These are phyloP conservation scores for Xiphophorus couchianus DNA, from an alignment of 2,113 vertebrate species.

Conservation along the genomic window DNA sequence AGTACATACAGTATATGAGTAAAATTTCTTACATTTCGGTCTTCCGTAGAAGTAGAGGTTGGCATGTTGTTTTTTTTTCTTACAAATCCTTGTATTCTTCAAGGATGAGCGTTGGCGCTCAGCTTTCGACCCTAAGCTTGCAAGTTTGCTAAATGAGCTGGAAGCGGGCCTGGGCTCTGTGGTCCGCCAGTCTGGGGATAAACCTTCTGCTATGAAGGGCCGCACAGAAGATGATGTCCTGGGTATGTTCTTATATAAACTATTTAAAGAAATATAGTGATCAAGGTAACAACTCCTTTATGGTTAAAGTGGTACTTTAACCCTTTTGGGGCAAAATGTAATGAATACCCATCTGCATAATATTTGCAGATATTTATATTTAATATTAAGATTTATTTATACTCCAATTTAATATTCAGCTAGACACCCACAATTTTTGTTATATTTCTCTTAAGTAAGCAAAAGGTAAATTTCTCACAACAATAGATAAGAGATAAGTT, in stretches of 20 bases:
- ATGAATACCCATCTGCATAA: neutral
- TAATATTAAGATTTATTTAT: no score
- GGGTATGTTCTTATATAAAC: slow-evolving; percentile 73
- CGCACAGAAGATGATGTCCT: slow-evolving; percentile 83
- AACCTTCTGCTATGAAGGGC: slow-evolving; percentile 72
- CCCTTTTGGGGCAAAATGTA: neutral
- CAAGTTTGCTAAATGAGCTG: slow-evolving; percentile 90
- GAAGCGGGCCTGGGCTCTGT: slow-evolving; percentile 89
- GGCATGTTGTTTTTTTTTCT: neutral
- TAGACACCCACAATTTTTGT: no score
- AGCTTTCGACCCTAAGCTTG: slow-evolving; percentile 92
- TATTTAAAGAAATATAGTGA: neutral
- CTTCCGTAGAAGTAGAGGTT: neutral
- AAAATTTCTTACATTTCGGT: neutral
- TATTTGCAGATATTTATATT: no score
- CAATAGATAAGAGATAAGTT: no score
- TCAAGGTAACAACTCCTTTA: neutral
- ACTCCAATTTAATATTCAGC: no score
- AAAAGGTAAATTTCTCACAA: no score
- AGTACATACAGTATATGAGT: neutral
- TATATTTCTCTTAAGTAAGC: no score
- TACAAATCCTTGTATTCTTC: slow-evolving; percentile 14
- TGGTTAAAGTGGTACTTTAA: neutral
- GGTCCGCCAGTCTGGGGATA: slow-evolving; percentile 84
- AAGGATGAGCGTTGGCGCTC: slow-evolving; percentile 94